Evolutionary conservation across 2,797 vertebrate genomes (phyloP).

Genomic region (Characodon lateralis): DNA sequence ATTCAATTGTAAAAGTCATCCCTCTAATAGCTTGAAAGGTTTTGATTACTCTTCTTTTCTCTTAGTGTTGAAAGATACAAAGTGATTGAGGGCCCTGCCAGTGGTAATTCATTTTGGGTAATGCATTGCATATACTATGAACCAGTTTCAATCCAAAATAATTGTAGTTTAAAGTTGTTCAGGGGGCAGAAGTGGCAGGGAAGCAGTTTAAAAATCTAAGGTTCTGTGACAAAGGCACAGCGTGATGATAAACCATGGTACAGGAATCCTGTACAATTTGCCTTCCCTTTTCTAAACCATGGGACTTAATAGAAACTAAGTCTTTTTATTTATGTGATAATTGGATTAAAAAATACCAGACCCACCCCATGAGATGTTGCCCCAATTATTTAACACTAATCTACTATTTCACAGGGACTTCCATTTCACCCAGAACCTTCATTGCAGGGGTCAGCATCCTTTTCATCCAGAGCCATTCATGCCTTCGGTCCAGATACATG

Average conservation of each 20-base stretch:
- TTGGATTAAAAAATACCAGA: slow-evolving; percentile 45
- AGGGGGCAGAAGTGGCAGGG: slow-evolving; percentile 82
- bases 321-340: slow-evolving; percentile 16
- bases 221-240: slow-evolving; percentile 68
- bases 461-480: no score
- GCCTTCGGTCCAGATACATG: no score
- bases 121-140: slow-evolving; percentile 97
- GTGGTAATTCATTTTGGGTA: slow-evolving; percentile 99
- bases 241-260: slow-evolving; percentile 25
- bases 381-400: slow-evolving; percentile 60
- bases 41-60: slow-evolving; percentile 99
- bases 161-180: slow-evolving; percentile 95
- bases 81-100: slow-evolving; percentile 96
- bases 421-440: slow-evolving; percentile 66
- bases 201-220: slow-evolving; percentile 48
- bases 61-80: slow-evolving; percentile 98
- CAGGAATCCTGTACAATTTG: neutral
- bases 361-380: slow-evolving; percentile 41
- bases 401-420: slow-evolving; percentile 61
- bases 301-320: slow-evolving; percentile 21
- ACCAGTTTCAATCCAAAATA: slow-evolving; percentile 92
- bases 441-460: slow-evolving; percentile 1
- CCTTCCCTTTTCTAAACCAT: neutral
- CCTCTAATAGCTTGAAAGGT: slow-evolving; percentile 99
- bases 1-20: slow-evolving; percentile 99